phyloP scores from a whole-genome alignment of 2,113 vertebrate species.

The Thamnaconus septentrionalis region DNA sequence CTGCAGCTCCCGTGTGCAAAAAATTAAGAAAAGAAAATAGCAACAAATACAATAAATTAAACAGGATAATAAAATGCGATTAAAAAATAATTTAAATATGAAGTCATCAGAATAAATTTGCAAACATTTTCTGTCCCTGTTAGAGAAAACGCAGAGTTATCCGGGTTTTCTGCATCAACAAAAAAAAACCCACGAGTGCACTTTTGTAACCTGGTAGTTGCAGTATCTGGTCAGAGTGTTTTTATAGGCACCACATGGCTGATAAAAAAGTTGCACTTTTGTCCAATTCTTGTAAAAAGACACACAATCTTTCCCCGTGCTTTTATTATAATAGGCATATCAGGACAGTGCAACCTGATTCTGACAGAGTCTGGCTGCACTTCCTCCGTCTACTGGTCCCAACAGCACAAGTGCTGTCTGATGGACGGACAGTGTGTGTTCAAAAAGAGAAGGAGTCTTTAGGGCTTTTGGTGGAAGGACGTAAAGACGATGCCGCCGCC shows the following conservation, averaged over 20 bases:
- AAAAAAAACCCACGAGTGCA: neutral
- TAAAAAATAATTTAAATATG: too few relatives aligned
- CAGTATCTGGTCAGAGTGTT: constrained; percentile 19
- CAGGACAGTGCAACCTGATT: constrained; percentile 47
- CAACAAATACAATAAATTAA: too few relatives aligned
- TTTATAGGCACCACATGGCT: constrained; percentile 36
- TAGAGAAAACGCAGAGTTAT: too few relatives aligned
- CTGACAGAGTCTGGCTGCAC: constrained; percentile 36
- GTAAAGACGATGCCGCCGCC: too few relatives aligned
- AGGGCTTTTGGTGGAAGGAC: too few relatives aligned
- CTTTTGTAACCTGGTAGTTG: constrained; percentile 16
- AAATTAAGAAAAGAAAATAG: too few relatives aligned
- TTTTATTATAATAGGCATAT: constrained; percentile 41
- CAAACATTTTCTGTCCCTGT: too few relatives aligned
- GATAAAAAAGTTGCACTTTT: constrained; percentile 21
- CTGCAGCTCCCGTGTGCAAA: too few relatives aligned
- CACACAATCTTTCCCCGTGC: constrained; percentile 29
- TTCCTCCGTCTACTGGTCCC: constrained; percentile 45
- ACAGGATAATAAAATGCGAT: too few relatives aligned
- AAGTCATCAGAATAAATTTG: too few relatives aligned
- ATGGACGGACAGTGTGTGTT: constrained; percentile 47
- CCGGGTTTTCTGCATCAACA: constrained; percentile 1
- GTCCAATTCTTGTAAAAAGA: constrained; percentile 35
- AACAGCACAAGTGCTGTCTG: constrained; percentile 47
- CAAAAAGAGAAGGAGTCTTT: constrained; percentile 5